Evolutionary conservation across 2,797 vertebrate genomes (phyloP), one percentile per base, ranked within the genome.

Genomic region (Calcarius lapponicus): DNA sequence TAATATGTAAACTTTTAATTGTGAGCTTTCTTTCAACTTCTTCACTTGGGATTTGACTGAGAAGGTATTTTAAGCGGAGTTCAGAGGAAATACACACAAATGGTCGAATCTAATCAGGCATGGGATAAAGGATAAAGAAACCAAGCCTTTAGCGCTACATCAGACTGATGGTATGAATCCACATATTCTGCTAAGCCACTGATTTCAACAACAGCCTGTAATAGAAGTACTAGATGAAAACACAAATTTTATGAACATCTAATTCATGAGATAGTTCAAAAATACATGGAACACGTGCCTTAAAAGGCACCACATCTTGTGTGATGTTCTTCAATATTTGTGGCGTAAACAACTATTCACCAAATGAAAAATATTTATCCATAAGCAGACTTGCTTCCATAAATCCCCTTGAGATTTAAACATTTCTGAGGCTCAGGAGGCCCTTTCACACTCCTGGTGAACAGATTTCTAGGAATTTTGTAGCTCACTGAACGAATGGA

Each of bases 101-200:
- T 47, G 36, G 50, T 82, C 9, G 10, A 83, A 80, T 25, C 36
- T 84, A 72, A 93, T 70, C 57, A 54, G 22, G 13, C 21, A 38
- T n/a, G 21, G 75, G 58, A 58, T 36, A 43, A 83, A 91, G 28
- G n/a, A 88, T 47, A 86, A 95, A 91, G 67, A 92, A 93, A 86
- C 7, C 24, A 43, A 90, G 69, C 58, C 54, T 65, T 75, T 90
- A 79, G 57, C n/a, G 42, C 45, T 62, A 81, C n/a, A 61, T 17
- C 36, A 60, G 57, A 67, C 53, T 54, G 20, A 67, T 36, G 8
- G 9, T 50, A 78, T 61, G 24, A 83, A 83, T 67, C 43, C 42
- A 80, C 5, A 4, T 56, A 70, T 64, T 85, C 79, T 56, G 40
- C 48, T n/a, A 74, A 90, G 78, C 7, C 32, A 67, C 20, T 13